Conservation (phyloP, 2,113 vertebrate genomes). For the Lates calcarifer region DNA sequence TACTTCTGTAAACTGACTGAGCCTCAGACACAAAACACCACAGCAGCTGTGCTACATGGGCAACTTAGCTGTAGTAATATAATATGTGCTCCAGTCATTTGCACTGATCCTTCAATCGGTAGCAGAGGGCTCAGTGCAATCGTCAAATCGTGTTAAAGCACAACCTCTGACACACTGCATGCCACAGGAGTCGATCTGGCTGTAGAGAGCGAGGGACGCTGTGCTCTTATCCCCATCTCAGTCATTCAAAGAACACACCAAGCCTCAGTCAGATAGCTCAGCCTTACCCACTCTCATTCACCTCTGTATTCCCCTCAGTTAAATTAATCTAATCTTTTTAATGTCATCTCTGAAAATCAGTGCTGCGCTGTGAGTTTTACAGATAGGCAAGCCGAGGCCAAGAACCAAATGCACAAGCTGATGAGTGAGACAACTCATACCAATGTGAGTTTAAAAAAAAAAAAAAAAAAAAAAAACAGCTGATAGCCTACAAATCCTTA, state of each 20-base stretch:
- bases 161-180: conserved; percentile 41
- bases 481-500: background rate
- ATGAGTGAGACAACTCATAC: no score
- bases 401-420: no score
- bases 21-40: conserved; percentile 37
- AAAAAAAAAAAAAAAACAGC: background rate
- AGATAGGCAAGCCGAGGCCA: no score
- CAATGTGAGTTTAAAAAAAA: no score
- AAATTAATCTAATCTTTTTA: background rate
- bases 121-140: conserved; percentile 43
- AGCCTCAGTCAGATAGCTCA: background rate
- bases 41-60: conserved; percentile 38
- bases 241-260: background rate
- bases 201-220: background rate
- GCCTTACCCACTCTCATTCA: background rate
- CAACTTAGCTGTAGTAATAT: conserved; percentile 38
- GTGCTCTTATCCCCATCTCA: background rate
- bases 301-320: background rate
- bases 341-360: background rate
- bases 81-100: conserved; percentile 38
- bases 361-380: no score
- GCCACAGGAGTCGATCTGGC: background rate
- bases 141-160: conserved; percentile 53
- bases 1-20: conserved; percentile 30
- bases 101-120: conserved; percentile 45